Conservation (phyloP, 92 coral and sea anemone genomes). For the Phenganax subtilis region DNA sequence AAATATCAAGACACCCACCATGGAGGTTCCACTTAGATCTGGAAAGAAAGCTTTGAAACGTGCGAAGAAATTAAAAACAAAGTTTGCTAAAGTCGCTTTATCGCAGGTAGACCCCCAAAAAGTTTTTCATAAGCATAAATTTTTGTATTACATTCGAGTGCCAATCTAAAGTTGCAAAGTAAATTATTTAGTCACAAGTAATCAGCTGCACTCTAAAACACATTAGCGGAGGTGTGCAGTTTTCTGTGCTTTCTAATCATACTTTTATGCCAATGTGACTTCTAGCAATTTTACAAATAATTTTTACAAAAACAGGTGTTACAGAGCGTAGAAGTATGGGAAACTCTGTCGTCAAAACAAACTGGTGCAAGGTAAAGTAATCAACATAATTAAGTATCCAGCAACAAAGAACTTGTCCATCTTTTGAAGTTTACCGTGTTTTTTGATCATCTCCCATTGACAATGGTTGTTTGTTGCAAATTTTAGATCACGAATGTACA, state of each 20-base stretch:
- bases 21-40: conserved; percentile 82
- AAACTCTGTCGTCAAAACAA: conserved; percentile 71
- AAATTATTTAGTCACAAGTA: not conserved
- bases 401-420: no score
- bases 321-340: conserved; percentile 82
- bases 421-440: no score
- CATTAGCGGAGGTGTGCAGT: not conserved
- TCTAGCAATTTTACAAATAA: not conserved
- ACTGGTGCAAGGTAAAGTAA: conserved; percentile 56
- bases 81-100: conserved; percentile 65
- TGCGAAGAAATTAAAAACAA: conserved; percentile 70
- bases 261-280: not conserved
- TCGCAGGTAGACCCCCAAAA: conserved; percentile 57
- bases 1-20: conserved; percentile 87
- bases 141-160: no score
- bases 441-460: no score
- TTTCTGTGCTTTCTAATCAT: not conserved
- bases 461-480: not conserved
- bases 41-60: conserved; percentile 67
- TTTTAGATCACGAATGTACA: conserved; percentile 59
- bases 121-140: no score
- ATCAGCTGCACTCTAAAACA: not conserved
- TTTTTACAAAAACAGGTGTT: conserved; percentile 53
- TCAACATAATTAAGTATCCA: no score
- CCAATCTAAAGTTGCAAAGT: not conserved